Evolutionary conservation across 2,888 invertebrate species (phyloP).

Genomic region (Cataglyphis rosenhaueri): DNA sequence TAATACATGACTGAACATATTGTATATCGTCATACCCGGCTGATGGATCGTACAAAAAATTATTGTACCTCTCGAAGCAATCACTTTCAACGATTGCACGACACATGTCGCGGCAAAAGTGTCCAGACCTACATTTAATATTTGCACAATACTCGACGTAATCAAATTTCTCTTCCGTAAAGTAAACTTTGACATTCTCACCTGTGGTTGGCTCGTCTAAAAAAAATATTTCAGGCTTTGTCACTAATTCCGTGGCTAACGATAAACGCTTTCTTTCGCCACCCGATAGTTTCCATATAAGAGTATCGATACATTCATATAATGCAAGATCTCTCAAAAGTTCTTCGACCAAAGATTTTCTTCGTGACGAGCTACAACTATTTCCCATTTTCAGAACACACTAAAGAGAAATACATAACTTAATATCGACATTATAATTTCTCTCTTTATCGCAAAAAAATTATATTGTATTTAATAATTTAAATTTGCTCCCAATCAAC

Average conservation of each 20-base stretch:
- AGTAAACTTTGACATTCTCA: constrained; percentile 48
- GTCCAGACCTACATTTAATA: constrained; percentile 86
- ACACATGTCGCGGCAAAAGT: constrained; percentile 87
- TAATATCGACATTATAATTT: not conserved
- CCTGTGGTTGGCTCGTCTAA: constrained; percentile 78
- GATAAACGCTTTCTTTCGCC: constrained; percentile 88
- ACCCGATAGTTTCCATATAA: constrained; percentile 87
- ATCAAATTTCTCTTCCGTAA: not conserved
- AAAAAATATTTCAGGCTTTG: constrained; percentile 72
- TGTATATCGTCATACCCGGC: constrained; percentile 86
- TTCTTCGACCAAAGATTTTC: constrained; percentile 52
- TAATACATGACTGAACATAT: constrained; percentile 85
- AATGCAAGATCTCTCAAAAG: constrained; percentile 72
- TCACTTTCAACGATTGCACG: constrained; percentile 83
- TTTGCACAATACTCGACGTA: not conserved
- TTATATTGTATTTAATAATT: constrained; percentile 7
- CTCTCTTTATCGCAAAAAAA: not conserved
- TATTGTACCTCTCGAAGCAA: constrained; percentile 84
- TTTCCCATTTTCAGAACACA: constrained; percentile 71
- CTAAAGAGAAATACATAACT: constrained; percentile 51
- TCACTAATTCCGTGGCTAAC: constrained; percentile 85
- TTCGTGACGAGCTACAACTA: constrained; percentile 35
- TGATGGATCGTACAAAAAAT: constrained; percentile 88
- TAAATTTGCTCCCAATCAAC: not conserved
- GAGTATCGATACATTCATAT: constrained; percentile 80